These are phyloP conservation scores for Glossophaga mutica DNA, from an alignment of 2,797 vertebrate species.

Conservation along the genomic window DNA sequence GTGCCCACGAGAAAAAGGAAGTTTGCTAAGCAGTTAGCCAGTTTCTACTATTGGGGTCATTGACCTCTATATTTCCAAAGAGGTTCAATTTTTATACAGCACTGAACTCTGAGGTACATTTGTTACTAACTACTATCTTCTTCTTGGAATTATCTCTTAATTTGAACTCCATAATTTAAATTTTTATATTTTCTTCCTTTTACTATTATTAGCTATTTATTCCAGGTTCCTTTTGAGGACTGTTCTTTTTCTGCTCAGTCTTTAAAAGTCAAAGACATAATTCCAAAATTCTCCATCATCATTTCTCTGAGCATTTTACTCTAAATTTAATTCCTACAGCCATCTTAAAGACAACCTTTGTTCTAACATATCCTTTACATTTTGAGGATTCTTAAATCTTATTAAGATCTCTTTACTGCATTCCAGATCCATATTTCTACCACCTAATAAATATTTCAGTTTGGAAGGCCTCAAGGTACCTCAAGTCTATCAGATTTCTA, in stretches of 20 bases:
- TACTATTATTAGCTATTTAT: background rate
- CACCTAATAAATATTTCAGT: slow-evolving; percentile 23
- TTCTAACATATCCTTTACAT: background rate
- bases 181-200: background rate
- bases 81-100: background rate
- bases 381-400: slow-evolving; percentile 33
- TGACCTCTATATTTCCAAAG: background rate
- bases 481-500: slow-evolving; percentile 31
- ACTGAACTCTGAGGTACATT: background rate
- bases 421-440: background rate
- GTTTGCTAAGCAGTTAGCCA: background rate
- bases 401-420: background rate
- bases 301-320: background rate
- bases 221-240: background rate
- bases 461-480: background rate
- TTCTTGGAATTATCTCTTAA: background rate
- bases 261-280: background rate
- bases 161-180: background rate
- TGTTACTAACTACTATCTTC: background rate
- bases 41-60: background rate
- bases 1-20: background rate
- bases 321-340: background rate
- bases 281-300: background rate
- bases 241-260: background rate
- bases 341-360: background rate